A percentile compares a stretch with the other conserved stretches of the same genome.
Evolutionary conservation across 2,797 vertebrate species (phyloP).

Genomic region (Sebastes flavidus): DNA sequence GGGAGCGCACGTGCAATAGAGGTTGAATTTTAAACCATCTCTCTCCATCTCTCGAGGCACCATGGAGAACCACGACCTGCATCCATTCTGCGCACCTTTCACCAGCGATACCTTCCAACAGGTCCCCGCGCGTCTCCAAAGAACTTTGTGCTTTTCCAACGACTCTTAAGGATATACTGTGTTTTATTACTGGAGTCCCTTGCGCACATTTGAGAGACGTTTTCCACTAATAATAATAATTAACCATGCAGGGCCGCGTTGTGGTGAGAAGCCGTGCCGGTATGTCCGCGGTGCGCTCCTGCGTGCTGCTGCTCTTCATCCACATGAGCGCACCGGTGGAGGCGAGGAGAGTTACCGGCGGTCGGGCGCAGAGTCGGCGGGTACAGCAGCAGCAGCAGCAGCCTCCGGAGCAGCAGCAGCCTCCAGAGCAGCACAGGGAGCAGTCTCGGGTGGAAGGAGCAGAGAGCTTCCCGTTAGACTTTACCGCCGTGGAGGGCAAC

Average conservation of each 20-base stretch:
- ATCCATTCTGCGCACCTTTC: constrained; percentile 1
- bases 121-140: background rate
- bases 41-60: background rate
- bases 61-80: constrained; percentile 47
- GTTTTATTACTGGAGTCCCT: background rate
- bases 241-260: constrained; percentile 56
- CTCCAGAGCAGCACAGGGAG: constrained; percentile 54
- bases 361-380: constrained; percentile 72
- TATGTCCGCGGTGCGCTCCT: constrained; percentile 57
- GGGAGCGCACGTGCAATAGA: background rate
- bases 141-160: constrained; percentile 7
- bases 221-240: background rate
- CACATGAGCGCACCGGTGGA: constrained; percentile 79
- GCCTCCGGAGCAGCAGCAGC: background rate
- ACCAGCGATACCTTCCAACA: background rate
- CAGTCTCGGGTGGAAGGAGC: constrained; percentile 73
- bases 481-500: constrained; percentile 90
- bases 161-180: constrained; percentile 43
- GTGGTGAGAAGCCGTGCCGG: constrained; percentile 28
- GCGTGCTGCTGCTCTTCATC: constrained; percentile 81
- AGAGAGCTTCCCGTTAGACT: constrained; percentile 91
- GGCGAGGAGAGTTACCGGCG: constrained; percentile 75
- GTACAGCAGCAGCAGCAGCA: constrained; percentile 51
- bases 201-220: background rate
- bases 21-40: background rate